Conservation (phyloP, 1,140 invertebrate species). For the Eupristina koningsbergeri region DNA sequence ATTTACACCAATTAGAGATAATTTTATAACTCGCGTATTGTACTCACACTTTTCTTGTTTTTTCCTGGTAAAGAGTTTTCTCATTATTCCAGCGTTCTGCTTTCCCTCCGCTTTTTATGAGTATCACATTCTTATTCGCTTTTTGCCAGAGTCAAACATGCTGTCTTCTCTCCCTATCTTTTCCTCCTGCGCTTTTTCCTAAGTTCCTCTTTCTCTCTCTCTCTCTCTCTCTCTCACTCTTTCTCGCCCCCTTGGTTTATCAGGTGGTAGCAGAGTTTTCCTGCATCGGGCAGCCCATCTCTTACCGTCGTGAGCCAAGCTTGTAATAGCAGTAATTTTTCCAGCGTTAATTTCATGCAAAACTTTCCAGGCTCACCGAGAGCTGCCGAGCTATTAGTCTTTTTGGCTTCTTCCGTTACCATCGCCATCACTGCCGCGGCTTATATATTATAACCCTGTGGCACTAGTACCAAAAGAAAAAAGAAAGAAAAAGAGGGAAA, state of each 20-base stretch:
- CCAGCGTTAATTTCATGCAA: constrained; percentile 63
- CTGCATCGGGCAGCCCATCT: not conserved
- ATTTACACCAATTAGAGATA: not conserved
- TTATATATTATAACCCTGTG: constrained; percentile 26
- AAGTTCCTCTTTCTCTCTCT: not conserved
- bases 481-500: not conserved
- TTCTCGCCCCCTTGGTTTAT: not conserved
- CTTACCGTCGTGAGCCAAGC: not conserved
- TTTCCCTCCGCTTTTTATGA: constrained; percentile 41
- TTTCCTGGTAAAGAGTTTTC: constrained; percentile 12
- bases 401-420: constrained; percentile 40
- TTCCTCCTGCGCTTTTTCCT: not conserved
- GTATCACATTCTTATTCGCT: constrained; percentile 38
- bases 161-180: not conserved
- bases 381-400: constrained; percentile 40
- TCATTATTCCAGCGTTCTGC: constrained; percentile 50
- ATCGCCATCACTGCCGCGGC: not conserved
- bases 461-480: not conserved
- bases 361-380: constrained; percentile 57
- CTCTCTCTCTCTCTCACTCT: constrained; percentile 14
- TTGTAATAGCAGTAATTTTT: constrained; percentile 63
- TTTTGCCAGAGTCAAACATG: not conserved
- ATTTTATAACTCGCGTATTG: constrained; percentile 12
- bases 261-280: not conserved
- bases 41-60: constrained; percentile 38